These are phyloP conservation scores for Phymatocera aterrima DNA, from an alignment of 2,888 invertebrate species.

Conservation along the genomic window DNA sequence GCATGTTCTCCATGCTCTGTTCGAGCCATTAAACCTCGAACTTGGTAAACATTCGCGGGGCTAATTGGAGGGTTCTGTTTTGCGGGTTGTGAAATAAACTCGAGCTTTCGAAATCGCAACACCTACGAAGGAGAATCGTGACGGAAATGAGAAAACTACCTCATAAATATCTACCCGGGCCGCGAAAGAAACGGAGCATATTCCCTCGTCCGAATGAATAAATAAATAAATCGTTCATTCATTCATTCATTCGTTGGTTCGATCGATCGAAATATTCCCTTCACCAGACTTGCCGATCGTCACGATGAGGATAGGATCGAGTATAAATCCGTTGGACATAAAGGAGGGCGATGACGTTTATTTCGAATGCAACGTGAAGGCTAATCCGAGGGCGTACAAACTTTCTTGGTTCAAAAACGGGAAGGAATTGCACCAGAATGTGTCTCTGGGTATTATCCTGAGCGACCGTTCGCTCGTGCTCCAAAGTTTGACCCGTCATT, in stretches of 20 bases:
- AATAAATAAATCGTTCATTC: background rate
- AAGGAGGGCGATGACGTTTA: slow-evolving; percentile 94
- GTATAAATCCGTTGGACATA: slow-evolving; percentile 89
- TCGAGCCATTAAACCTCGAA: slow-evolving; percentile 37
- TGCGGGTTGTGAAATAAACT: slow-evolving; percentile 14
- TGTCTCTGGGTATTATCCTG: slow-evolving; percentile 87
- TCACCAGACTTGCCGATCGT: slow-evolving; percentile 87
- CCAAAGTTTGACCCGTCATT: slow-evolving; percentile 87
- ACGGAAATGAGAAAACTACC: background rate
- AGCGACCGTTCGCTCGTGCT: slow-evolving; percentile 88
- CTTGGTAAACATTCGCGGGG: slow-evolving; percentile 31
- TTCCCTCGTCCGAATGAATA: background rate
- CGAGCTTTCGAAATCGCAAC: background rate
- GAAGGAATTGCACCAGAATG: slow-evolving; percentile 89
- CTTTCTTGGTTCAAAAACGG: slow-evolving; percentile 92
- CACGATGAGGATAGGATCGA: slow-evolving; percentile 88
- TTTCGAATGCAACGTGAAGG: slow-evolving; percentile 90
- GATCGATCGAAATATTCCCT: too few relatives aligned
- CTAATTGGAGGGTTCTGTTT: slow-evolving; percentile 32
- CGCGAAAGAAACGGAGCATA: too few relatives aligned
- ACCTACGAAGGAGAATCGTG: background rate
- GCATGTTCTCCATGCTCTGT: background rate
- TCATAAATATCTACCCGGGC: too few relatives aligned
- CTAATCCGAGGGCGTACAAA: slow-evolving; percentile 89
- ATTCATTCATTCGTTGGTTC: background rate